A percentile compares a stretch with the other conserved stretches of the same genome.
These are phyloP conservation scores for Glaucidium brasilianum DNA, from an alignment of 2,113 vertebrate species.

Conservation along the genomic window DNA sequence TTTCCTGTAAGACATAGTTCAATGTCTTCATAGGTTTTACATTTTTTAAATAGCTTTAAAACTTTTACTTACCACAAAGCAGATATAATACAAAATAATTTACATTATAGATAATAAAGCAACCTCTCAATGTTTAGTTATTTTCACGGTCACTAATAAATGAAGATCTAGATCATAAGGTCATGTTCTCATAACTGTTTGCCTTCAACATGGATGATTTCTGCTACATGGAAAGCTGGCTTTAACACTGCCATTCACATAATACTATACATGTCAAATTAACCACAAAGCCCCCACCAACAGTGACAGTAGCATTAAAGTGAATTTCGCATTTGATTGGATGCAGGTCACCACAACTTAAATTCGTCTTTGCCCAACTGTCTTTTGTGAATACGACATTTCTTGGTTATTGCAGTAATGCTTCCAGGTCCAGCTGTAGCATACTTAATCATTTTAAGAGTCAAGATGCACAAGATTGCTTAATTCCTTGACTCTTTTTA, in stretches of 20 bases:
- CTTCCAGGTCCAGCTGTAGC: not conserved
- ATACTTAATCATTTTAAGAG: not conserved
- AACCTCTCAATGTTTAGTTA: not conserved
- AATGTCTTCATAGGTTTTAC: not conserved
- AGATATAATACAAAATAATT: not conserved
- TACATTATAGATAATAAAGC: not conserved
- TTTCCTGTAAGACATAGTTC: slow-evolving; percentile 79
- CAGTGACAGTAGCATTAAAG: not conserved
- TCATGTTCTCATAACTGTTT: not conserved
- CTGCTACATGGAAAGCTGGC: not conserved
- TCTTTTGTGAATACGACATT: not conserved
- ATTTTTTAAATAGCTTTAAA: not conserved
- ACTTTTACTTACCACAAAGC: not conserved
- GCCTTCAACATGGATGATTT: not conserved
- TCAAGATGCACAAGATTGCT: not conserved
- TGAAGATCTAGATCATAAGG: not conserved
- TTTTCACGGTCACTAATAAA: not conserved
- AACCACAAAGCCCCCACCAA: not conserved
- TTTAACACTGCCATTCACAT: not conserved
- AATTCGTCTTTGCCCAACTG: not conserved
- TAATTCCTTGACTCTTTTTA: too few relatives aligned
- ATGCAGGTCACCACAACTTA: not conserved
- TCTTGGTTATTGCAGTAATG: not conserved
- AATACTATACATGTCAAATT: not conserved
- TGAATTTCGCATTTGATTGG: not conserved